These are phyloP conservation scores for Ooceraea biroi DNA, from an alignment of 1,140 invertebrate genomes.

Conservation along the genomic window DNA sequence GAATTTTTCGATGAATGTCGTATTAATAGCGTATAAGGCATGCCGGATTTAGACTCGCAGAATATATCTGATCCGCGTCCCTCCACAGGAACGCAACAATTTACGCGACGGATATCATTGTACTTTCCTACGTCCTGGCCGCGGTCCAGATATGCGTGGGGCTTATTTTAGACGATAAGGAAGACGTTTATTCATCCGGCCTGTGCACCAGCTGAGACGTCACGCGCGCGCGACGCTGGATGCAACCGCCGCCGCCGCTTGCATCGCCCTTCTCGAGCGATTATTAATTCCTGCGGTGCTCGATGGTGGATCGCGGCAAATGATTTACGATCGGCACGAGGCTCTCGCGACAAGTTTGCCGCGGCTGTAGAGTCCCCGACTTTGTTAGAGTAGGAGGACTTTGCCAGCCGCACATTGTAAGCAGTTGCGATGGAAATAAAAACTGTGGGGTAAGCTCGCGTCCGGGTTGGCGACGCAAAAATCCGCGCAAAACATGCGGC, in stretches of 20 bases:
- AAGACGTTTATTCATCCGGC: slow-evolving; percentile 86
- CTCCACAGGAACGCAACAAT: slow-evolving; percentile 72
- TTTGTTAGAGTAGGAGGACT: too few relatives aligned
- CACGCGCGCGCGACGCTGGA: slow-evolving; percentile 80
- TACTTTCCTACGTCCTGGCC: slow-evolving; percentile 83
- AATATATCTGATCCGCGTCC: slow-evolving; percentile 30
- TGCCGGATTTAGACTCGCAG: slow-evolving; percentile 14
- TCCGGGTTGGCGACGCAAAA: background rate
- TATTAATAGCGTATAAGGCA: slow-evolving; percentile 30
- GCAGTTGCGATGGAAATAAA: slow-evolving; percentile 13
- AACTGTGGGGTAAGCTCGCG: slow-evolving; percentile 16
- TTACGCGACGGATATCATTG: slow-evolving; percentile 82
- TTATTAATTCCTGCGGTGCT: slow-evolving; percentile 68
- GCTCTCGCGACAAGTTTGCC: slow-evolving; percentile 1
- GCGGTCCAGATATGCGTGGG: slow-evolving; percentile 84
- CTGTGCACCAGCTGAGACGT: slow-evolving; percentile 82
- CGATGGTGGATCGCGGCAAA: slow-evolving; percentile 53
- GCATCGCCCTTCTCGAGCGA: slow-evolving; percentile 53
- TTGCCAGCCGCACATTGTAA: slow-evolving; percentile 37
- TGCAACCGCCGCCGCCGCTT: too few relatives aligned
- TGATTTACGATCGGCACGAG: slow-evolving; percentile 56
- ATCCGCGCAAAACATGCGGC: slow-evolving; percentile 40
- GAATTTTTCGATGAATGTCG: slow-evolving; percentile 29
- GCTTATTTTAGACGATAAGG: slow-evolving; percentile 86
- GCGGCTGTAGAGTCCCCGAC: slow-evolving; percentile 10